Base-by-base conservation (phyloP, 2,113 vertebrate genomes). In the Acrocephalus kingi region DNA sequence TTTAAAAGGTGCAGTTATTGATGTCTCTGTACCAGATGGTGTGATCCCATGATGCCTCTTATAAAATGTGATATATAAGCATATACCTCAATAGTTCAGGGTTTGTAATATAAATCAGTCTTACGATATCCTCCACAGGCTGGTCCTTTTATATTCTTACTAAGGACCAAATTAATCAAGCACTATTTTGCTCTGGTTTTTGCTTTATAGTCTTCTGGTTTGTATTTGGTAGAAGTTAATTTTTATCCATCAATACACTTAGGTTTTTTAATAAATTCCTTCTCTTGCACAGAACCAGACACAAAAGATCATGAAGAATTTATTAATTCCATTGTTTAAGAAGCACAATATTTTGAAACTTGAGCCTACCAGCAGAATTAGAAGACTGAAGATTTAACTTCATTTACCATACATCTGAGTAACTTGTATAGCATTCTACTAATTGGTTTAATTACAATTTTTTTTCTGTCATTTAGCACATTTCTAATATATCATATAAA, bases 51-150 rank as follows among this genome's bases (percentile, higher is more conserved):
- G 92, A 87, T 95, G 82, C 74, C 92, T 86, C 94, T 93, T 97
- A 94, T 48, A 94, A 96, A 96, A 97, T 87, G 93, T 96, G 97
- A 97, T 97, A 95, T 96, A 96, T 96, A 96, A 96, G 90, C 83
- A 93, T 81, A 63, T 94, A 71, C 94, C 96, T 97, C 92, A 95
- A 22, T 97, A 97, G 95, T 96, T 97, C 86, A 97, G 77, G 51
- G 86, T 93, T 86, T 37, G 21, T 79, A 55, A 71, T 91, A 97
- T 97, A 97, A 97, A 97, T 97, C 82, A 95, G 84, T 83, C 92
- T 84, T 76, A 71, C 39, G 84, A 71, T 85, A 52, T 69, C 30
- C 95, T 96, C 91, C 55, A 96, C 43, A 91, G 73, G 69, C 90
- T 97, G 89, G 61, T 90, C 82, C 85, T 97, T 97, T 84, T 94